Base-by-base conservation (phyloP, 2,113 vertebrate species). In the Lutjanus erythropterus region DNA sequence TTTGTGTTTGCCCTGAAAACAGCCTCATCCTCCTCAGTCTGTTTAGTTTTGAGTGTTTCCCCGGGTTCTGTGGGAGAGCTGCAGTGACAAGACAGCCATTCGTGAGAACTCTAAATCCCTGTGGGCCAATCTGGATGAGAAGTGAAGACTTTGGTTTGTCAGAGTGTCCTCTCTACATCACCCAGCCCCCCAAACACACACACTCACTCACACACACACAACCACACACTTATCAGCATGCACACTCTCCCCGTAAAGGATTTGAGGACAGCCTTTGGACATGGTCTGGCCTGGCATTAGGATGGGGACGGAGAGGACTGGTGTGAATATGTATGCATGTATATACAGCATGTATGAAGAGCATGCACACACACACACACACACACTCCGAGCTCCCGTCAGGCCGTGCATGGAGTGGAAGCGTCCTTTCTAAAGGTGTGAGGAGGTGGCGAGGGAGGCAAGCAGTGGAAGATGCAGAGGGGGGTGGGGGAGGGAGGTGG, bases 181-280 rank as follows among this genome's bases (percentile, higher is more conserved):
- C 15, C 21, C 31, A 19, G 0, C 41, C 44, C 37, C n/a, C 27
- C 44, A 44, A 75, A 56, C 62, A 9, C 76, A 35, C 53, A 56
- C 62, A 9, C 76, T 29, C 53, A 42, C 77, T 14, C 56, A 23
- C 60, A 47, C 47, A 9, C 75, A 55, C 58, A 50, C 60, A 62
- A 18, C 16, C 80, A 29, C 53, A 76, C 70, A 70, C 70, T 77
- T 72, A 81, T 84, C 71, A 12, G 71, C 88, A 81, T 79, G 75
- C 91, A 90, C 89, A 85, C 91, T 92, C 94, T 94, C 91, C 90
- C 86, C 77, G 90, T 90, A 93, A 92, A 91, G 88, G 88, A 91
- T 86, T 68, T 78, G 94, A 92, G 92, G 92, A 95, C 95, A 94
- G 95, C 93, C 92, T 47, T 95, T 96, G 94, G 95, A 96, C 95